phyloP scores from a whole-genome alignment of 2,888 invertebrate genomes.

The Cephalotes varians region DNA sequence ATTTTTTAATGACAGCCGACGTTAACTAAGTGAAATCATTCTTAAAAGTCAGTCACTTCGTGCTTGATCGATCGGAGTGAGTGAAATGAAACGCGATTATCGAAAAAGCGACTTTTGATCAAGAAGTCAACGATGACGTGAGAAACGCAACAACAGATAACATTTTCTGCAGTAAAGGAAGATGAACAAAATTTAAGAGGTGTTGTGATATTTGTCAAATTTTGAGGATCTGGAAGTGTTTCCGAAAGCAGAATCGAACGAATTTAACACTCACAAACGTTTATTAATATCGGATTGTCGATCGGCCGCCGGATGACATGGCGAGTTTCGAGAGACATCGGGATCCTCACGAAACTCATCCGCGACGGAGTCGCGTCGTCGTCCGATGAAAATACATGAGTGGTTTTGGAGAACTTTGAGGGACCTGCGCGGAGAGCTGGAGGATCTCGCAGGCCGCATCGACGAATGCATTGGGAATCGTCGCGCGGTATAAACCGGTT shows the following conservation, averaged over 20 bases:
- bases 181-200: not conserved
- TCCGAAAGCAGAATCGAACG: slow-evolving; percentile 41
- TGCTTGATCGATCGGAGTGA: not conserved
- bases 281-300: not conserved
- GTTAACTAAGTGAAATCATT: not conserved
- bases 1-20: not conserved
- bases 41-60: not conserved
- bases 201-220: not conserved
- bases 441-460: slow-evolving; percentile 56
- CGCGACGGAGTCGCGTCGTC: slow-evolving; percentile 44
- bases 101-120: not conserved
- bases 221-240: not conserved
- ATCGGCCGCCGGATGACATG: slow-evolving; percentile 43
- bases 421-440: slow-evolving; percentile 33
- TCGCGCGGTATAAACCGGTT: slow-evolving; percentile 74
- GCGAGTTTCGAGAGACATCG: not conserved
- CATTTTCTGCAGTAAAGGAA: not conserved
- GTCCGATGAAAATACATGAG: slow-evolving; percentile 24
- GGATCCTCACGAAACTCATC: not conserved
- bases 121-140: not conserved
- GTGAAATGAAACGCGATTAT: not conserved
- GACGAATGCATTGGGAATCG: slow-evolving; percentile 56
- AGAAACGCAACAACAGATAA: not conserved
- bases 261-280: slow-evolving; percentile 28
- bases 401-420: slow-evolving; percentile 18